Conservation (phyloP, 2,113 vertebrate genomes). For the Chlamydotis undulata region DNA sequence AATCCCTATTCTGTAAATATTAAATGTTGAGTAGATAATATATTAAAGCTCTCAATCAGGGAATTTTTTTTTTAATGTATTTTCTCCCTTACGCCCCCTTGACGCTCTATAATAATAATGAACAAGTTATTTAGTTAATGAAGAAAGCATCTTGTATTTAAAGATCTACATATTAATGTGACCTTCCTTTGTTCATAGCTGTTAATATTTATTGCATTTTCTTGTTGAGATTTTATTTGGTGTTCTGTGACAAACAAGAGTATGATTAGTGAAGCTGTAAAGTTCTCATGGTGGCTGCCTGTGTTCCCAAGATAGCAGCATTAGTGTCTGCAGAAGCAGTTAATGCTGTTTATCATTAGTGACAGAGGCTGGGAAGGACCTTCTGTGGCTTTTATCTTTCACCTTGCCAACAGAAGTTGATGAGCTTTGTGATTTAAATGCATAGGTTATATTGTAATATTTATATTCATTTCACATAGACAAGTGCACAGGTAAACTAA, state of each 20-base stretch:
- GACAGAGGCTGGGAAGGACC: conserved; percentile 77
- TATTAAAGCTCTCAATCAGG: neutral
- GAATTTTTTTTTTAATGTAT: neutral
- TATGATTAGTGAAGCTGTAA: conserved; percentile 78
- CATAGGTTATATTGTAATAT: conserved; percentile 66
- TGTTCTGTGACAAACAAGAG: conserved; percentile 79
- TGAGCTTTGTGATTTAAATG: conserved; percentile 82
- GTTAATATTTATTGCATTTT: conserved; percentile 78
- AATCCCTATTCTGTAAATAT: conserved; percentile 13
- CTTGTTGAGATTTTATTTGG: conserved; percentile 79
- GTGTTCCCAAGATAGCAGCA: conserved; percentile 81
- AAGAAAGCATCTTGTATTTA: conserved; percentile 72
- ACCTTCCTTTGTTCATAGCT: conserved; percentile 79
- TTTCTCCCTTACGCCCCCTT: conserved; percentile 36
- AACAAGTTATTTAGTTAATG: conserved; percentile 73
- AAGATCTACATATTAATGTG: conserved; percentile 79
- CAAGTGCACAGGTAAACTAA: conserved; percentile 69
- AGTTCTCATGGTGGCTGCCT: conserved; percentile 78
- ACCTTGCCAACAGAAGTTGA: conserved; percentile 78
- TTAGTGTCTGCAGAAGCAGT: conserved; percentile 80
- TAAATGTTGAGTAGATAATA: neutral
- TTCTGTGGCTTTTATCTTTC: conserved; percentile 80
- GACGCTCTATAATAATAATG: conserved; percentile 64
- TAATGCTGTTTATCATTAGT: conserved; percentile 85
- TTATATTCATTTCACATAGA: conserved; percentile 72